Conservation (phyloP, 2,113 vertebrate genomes). For the Macquaria ambigua region DNA sequence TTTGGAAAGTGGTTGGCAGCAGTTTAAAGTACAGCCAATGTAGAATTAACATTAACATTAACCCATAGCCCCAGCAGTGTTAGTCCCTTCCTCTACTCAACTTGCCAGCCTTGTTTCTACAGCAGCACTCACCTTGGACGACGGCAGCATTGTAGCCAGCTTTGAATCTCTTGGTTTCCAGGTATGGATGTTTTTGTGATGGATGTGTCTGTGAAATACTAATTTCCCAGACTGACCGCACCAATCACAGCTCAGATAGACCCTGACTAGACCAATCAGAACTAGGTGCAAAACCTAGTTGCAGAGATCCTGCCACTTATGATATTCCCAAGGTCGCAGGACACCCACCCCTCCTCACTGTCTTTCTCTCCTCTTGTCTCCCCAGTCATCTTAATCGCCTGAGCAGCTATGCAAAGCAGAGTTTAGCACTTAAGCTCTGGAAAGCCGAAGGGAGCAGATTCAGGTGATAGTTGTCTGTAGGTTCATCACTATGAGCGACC, state of each 20-base stretch:
- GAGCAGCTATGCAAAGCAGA: not conserved
- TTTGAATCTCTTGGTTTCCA: not conserved
- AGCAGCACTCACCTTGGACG: not conserved
- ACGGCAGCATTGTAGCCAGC: not conserved
- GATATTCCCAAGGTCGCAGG: not conserved
- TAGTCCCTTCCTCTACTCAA: not conserved
- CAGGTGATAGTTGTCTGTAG: too few relatives aligned
- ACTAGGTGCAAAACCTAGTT: not conserved
- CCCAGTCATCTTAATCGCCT: too few relatives aligned
- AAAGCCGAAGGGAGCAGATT: too few relatives aligned
- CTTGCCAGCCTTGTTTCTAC: not conserved
- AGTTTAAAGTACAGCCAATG: too few relatives aligned
- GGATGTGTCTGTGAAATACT: not conserved
- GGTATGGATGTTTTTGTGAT: too few relatives aligned
- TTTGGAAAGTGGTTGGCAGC: too few relatives aligned
- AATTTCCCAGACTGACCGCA: not conserved
- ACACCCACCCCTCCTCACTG: not conserved
- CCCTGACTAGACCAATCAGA: not conserved
- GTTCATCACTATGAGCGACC: too few relatives aligned
- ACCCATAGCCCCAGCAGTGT: not conserved
- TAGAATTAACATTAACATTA: too few relatives aligned
- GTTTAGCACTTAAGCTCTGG: not conserved
- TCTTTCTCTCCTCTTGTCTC: not conserved
- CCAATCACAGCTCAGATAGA: slow-evolving; percentile 12
- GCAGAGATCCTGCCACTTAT: not conserved